These are phyloP conservation scores for Passer montanus DNA, from an alignment of 2,113 vertebrate genomes.

Conservation along the genomic window DNA sequence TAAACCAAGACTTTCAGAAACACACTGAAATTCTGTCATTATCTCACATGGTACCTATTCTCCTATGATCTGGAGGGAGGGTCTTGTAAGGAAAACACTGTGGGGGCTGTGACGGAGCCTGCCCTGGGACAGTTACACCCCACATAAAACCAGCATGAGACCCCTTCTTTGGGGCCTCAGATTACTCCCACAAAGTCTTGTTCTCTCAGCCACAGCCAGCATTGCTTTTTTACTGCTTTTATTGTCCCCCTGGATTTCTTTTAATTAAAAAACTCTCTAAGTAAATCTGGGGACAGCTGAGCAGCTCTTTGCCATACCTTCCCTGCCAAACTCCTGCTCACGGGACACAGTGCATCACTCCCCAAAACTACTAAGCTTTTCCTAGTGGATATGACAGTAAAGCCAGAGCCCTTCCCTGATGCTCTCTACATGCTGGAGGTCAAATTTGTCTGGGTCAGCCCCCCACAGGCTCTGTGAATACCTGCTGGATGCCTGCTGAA, in stretches of 20 bases:
- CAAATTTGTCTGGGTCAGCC: neutral
- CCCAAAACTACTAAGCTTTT: neutral
- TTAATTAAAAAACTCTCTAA: neutral
- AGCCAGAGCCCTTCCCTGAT: neutral
- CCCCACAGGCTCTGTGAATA: neutral
- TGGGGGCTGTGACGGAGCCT: neutral
- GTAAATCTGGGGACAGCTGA: neutral
- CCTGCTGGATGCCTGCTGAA: neutral
- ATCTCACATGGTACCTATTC: neutral
- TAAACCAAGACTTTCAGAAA: neutral
- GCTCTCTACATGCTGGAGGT: neutral
- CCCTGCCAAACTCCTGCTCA: neutral
- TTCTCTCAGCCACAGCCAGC: neutral
- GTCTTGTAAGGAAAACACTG: neutral
- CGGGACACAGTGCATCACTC: fast-evolving
- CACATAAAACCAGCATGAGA: neutral
- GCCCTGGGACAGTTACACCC: neutral
- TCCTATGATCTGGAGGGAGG: neutral
- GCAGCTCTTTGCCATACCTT: neutral
- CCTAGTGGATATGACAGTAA: neutral
- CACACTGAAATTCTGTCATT: neutral
- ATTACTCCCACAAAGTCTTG: neutral
- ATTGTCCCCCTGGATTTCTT: neutral
- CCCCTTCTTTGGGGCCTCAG: neutral
- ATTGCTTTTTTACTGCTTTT: neutral